phyloP scores from a whole-genome alignment of 2,888 invertebrate species.

The Tenthredo mesomela region DNA sequence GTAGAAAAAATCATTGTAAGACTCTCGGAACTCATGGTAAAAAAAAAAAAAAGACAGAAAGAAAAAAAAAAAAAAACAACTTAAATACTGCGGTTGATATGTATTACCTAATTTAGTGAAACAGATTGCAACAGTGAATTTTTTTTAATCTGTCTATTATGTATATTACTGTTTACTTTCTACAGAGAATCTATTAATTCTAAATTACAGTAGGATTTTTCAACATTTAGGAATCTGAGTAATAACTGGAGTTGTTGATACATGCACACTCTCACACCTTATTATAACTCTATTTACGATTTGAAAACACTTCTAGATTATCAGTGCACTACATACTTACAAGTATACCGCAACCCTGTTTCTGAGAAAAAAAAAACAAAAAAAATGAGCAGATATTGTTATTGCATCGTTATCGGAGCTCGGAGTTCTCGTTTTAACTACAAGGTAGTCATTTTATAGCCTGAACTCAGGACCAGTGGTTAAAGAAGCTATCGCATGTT shows the following conservation, averaged over 20 bases:
- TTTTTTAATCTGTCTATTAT: neutral
- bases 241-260: slow-evolving; percentile 21
- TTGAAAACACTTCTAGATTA: slow-evolving; percentile 44
- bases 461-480: slow-evolving; percentile 67
- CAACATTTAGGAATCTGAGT: slow-evolving; percentile 38
- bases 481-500: slow-evolving; percentile 89
- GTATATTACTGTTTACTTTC: slow-evolving; percentile 17
- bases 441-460: slow-evolving; percentile 55
- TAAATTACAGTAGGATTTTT: neutral
- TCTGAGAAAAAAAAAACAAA: neutral
- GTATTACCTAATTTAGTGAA: neutral
- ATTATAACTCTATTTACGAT: slow-evolving; percentile 4
- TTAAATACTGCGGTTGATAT: neutral
- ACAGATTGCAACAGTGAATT: slow-evolving; percentile 25
- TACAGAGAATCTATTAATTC: slow-evolving; percentile 6
- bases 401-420: slow-evolving; percentile 37
- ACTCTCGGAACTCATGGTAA: neutral
- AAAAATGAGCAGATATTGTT: slow-evolving; percentile 31
- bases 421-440: neutral
- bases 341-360: slow-evolving; percentile 61
- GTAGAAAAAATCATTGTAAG: neutral
- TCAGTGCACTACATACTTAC: slow-evolving; percentile 60
- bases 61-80: neutral
- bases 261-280: slow-evolving; percentile 7
- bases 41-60: neutral